A percentile compares a stretch with the other conserved stretches of the same genome.
Conservation (phyloP, 1,140 invertebrate species). For the Colletes gigas region DNA sequence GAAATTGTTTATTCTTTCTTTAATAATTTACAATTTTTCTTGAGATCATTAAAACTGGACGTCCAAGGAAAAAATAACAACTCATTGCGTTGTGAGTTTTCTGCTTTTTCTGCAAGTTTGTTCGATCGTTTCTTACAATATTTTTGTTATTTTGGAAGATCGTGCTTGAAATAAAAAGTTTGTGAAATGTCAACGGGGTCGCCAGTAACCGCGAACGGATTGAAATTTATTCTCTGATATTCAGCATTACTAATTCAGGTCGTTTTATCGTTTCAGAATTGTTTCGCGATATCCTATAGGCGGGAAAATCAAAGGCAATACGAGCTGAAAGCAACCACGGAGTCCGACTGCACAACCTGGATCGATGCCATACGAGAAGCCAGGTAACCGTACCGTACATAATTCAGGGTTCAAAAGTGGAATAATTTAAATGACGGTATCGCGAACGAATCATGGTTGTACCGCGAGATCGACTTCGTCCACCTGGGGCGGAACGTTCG, state of each 20-base stretch:
- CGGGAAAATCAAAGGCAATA: slow-evolving; percentile 93
- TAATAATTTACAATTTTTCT: too few relatives aligned
- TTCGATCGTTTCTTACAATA: too few relatives aligned
- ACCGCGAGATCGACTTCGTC: neutral
- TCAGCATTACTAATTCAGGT: neutral
- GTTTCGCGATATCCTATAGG: slow-evolving; percentile 94
- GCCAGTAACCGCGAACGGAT: too few relatives aligned
- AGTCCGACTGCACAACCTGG: slow-evolving; percentile 94
- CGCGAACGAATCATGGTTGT: slow-evolving; percentile 7
- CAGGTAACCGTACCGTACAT: slow-evolving; percentile 83
- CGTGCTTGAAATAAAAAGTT: too few relatives aligned
- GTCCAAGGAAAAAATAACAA: too few relatives aligned
- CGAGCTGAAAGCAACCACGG: slow-evolving; percentile 91
- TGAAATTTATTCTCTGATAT: neutral
- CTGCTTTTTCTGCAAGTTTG: too few relatives aligned
- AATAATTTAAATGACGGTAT: slow-evolving; percentile 34
- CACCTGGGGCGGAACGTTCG: too few relatives aligned
- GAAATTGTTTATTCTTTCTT: too few relatives aligned
- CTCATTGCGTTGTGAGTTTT: too few relatives aligned
- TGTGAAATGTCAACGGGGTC: too few relatives aligned
- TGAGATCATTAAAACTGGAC: too few relatives aligned
- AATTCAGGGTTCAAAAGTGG: slow-evolving; percentile 18
- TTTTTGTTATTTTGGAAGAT: too few relatives aligned
- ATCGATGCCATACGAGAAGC: slow-evolving; percentile 93
- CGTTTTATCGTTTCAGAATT: slow-evolving; percentile 86